phyloP scores from a whole-genome alignment of 2,113 vertebrate species.

The Grallaria varia region DNA sequence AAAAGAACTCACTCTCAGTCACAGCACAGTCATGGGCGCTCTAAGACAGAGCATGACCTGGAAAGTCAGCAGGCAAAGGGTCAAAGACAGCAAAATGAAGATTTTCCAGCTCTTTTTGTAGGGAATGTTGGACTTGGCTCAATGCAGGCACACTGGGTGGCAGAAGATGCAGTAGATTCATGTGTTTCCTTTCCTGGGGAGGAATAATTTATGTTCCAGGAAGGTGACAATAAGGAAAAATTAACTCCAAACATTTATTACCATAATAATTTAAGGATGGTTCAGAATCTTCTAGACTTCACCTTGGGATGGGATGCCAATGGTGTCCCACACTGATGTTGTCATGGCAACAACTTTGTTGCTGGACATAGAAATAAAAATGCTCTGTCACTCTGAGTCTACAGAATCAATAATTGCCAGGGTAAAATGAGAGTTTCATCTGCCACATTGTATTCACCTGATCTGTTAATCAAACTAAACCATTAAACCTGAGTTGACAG shows the following conservation, averaged over 20 bases:
- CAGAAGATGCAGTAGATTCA: not conserved
- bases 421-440: not conserved
- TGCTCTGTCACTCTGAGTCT: slow-evolving; percentile 48
- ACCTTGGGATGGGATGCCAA: slow-evolving; percentile 14
- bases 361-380: slow-evolving; percentile 69
- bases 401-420: slow-evolving; percentile 52
- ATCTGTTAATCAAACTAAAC: not conserved
- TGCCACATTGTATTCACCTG: accelerated
- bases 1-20: not conserved
- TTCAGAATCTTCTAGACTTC: slow-evolving; percentile 31
- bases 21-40: not conserved
- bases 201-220: too few relatives aligned
- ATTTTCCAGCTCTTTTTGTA: not conserved
- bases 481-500: not conserved
- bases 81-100: not conserved
- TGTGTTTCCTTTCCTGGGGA: not conserved
- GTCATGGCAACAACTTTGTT: slow-evolving; percentile 64
- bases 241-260: not conserved
- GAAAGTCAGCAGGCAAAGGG: not conserved
- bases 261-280: not conserved
- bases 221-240: slow-evolving; percentile 1
- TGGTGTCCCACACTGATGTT: slow-evolving; percentile 43
- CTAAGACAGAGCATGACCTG: accelerated
- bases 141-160: not conserved
- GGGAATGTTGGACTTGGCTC: not conserved